These are phyloP conservation scores for Nothoprocta pentlandii DNA, from an alignment of 2,113 vertebrate genomes.

Conservation along the genomic window DNA sequence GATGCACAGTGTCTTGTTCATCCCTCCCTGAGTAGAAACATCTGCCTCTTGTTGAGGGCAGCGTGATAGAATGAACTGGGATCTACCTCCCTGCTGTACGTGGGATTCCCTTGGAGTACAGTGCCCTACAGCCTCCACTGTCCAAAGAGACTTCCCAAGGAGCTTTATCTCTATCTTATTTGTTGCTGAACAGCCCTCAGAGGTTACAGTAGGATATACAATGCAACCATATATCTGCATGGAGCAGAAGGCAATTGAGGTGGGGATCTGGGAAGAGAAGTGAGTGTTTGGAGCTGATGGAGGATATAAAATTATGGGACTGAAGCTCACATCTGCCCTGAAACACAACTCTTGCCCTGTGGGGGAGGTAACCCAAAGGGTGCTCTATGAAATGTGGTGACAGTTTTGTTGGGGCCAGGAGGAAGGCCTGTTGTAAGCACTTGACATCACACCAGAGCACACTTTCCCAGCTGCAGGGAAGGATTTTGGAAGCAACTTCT, in stretches of 20 bases:
- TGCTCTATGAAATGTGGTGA: background rate
- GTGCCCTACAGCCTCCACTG: background rate
- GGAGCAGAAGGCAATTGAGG: background rate
- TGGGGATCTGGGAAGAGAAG: background rate
- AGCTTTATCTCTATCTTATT: background rate
- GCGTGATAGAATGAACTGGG: background rate
- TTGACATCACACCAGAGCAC: background rate
- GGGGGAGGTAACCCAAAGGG: background rate
- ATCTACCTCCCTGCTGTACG: background rate
- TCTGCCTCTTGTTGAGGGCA: background rate
- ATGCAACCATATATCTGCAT: background rate
- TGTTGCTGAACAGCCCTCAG: background rate
- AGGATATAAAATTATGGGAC: background rate
- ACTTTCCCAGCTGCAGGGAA: background rate
- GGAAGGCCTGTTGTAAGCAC: background rate
- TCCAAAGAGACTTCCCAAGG: background rate
- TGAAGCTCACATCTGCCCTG: background rate
- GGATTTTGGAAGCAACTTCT: background rate
- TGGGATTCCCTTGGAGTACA: fast-evolving
- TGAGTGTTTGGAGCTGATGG: background rate
- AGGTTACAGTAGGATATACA: background rate
- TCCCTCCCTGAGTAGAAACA: background rate
- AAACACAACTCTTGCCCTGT: background rate
- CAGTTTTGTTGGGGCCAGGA: background rate
- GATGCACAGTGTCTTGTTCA: background rate